Percentiles rank a stretch among this genome's conserved stretches.
phyloP scores from a whole-genome alignment of 2,888 invertebrate species.

The Notodonta dromedarius region DNA sequence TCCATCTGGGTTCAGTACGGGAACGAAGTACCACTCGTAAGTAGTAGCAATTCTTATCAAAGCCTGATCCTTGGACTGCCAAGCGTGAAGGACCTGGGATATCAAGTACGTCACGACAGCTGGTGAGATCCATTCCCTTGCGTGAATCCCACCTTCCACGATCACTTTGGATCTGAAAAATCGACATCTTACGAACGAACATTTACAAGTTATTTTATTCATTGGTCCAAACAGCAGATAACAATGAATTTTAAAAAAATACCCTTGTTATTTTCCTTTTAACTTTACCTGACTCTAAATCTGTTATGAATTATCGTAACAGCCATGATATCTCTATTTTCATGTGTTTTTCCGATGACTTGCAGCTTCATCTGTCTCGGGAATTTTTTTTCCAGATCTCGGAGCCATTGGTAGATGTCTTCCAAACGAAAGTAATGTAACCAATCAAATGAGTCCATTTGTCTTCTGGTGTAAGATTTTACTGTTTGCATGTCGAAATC shows the following conservation, averaged over 20 bases:
- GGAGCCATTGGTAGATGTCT: constrained; percentile 84
- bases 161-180: constrained; percentile 56
- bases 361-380: constrained; percentile 63
- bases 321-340: constrained; percentile 61
- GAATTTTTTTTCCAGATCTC: constrained; percentile 63
- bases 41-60: constrained; percentile 17
- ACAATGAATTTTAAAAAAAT: no score
- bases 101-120: constrained; percentile 84
- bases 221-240: no score
- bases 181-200: background rate
- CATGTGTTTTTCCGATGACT: constrained; percentile 61
- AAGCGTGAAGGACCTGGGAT: constrained; percentile 73
- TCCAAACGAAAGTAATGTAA: constrained; percentile 81
- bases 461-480: constrained; percentile 50
- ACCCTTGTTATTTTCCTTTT: no score
- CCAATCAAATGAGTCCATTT: constrained; percentile 70
- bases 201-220: no score
- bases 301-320: constrained; percentile 24
- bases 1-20: constrained; percentile 49
- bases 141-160: constrained; percentile 87
- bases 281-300: background rate
- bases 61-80: background rate
- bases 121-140: constrained; percentile 89
- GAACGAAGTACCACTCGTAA: constrained; percentile 35
- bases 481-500: constrained; percentile 59